A percentile compares a stretch with the other conserved stretches of the same genome.
Evolutionary conservation across 2,797 vertebrate genomes (phyloP).

Genomic region (Streptopelia turtur): DNA sequence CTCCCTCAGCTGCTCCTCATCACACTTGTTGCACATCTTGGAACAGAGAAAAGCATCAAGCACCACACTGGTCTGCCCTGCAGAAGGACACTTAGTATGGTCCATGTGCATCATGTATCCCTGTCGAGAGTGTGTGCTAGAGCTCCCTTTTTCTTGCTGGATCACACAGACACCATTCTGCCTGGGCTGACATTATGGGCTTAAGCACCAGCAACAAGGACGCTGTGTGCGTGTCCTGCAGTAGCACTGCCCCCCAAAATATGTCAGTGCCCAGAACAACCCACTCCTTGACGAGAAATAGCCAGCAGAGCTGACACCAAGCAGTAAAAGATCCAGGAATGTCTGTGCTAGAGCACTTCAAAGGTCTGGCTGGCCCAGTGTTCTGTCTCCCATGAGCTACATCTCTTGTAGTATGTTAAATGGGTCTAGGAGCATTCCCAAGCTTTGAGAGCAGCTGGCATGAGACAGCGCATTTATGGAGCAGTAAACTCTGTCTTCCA

Average conservation of each 20-base stretch:
- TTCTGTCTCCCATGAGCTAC: neutral
- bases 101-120: neutral
- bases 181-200: neutral
- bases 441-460: neutral
- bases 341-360: neutral
- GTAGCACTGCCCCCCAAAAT: neutral
- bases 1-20: no score
- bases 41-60: neutral
- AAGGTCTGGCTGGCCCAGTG: neutral
- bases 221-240: accelerated
- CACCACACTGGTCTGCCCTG: neutral
- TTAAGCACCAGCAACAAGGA: neutral
- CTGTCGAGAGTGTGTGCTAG: neutral
- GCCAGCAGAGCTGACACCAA: neutral
- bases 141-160: neutral
- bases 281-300: neutral
- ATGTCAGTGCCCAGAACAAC: neutral
- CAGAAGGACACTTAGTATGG: neutral
- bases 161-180: neutral
- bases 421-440: neutral
- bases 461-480: neutral
- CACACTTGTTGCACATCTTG: neutral
- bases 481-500: neutral
- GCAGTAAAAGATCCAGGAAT: neutral
- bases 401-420: neutral